Base-by-base conservation (phyloP, 2,797 vertebrate species). In the Aldrovandia affinis region DNA sequence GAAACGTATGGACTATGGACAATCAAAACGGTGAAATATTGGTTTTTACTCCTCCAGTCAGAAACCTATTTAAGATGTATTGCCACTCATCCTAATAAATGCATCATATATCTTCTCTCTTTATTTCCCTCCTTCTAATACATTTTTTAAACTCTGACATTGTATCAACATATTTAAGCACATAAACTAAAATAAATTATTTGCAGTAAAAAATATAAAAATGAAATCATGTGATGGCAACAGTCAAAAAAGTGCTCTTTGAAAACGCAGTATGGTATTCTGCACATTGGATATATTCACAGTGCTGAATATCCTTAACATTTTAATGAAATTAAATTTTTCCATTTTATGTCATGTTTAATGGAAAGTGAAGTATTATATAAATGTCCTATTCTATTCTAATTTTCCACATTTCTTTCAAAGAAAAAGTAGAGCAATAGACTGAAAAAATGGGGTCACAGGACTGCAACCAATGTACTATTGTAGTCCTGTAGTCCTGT, bases 81-180 rank as follows among this genome's bases (percentile, higher is more conserved):
- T 22, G 36, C 52, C 50, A 73, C 8, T 80, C 42, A 81, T 39
- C 22, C 77, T 57, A 84, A 84, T 84, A 84, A 84, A 84, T 57
- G 14, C 77, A 25, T 78, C 20, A 79, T 73, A 7, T 75, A 75
- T 36, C 14, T 39, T 15, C 33, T 36, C 65, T 39, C 65, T 65
- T 65, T 33, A 20, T 39, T 75, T 75, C 42, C n/a, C 14, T 10
- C 36, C 18, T 77, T 1, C 15, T 28, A 28, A 33, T 57, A 10
- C 12, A 57, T 57, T 15, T 57, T 57, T 57, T 14, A 57, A 57
- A 57, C 55, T 10, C 18, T 57, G 55, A 57, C 55, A 57, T 57
- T 20, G 10, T 57, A 14, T 57, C 18, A 57, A 15, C 15, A 14
- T 4, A 12, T 52, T 4, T 12, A 52, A 12, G 4, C 50, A 52